Percentiles rank a stretch among this genome's conserved stretches.
Evolutionary conservation across 2,113 vertebrate species (phyloP).

Genomic region (Anoplopoma fimbria): DNA sequence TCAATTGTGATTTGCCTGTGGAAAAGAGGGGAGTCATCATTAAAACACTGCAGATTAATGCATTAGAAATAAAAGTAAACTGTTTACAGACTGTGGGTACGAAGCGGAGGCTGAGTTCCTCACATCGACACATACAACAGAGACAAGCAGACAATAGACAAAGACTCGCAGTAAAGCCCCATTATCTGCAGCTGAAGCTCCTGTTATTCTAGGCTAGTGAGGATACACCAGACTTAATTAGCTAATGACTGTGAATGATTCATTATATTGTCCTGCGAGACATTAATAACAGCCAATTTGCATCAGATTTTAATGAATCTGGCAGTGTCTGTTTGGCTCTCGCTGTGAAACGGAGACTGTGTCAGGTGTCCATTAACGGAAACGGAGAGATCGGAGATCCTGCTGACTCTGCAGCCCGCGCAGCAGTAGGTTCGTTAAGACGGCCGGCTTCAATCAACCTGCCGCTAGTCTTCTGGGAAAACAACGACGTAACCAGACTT

Average conservation of each 20-base stretch:
- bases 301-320: conserved; percentile 60
- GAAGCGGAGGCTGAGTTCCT: neutral
- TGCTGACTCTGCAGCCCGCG: conserved; percentile 43
- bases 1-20: conserved; percentile 93
- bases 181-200: conserved; percentile 22
- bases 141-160: conserved; percentile 10
- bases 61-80: neutral
- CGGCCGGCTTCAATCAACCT: conserved; percentile 39
- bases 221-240: conserved; percentile 61
- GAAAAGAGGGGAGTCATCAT: neutral
- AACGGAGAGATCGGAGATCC: conserved; percentile 34
- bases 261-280: conserved; percentile 57
- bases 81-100: conserved; percentile 4
- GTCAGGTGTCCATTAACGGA: conserved; percentile 52
- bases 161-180: conserved; percentile 7
- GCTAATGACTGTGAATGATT: conserved; percentile 67
- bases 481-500: conserved; percentile 50
- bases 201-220: conserved; percentile 36
- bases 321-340: conserved; percentile 39
- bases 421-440: conserved; percentile 32
- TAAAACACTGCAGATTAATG: conserved; percentile 6
- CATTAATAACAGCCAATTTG: conserved; percentile 72
- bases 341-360: conserved; percentile 27
- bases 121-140: conserved; percentile 7
- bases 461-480: conserved; percentile 42